Base-by-base conservation (phyloP, 2,888 invertebrate genomes). In the Mythimna impura region DNA sequence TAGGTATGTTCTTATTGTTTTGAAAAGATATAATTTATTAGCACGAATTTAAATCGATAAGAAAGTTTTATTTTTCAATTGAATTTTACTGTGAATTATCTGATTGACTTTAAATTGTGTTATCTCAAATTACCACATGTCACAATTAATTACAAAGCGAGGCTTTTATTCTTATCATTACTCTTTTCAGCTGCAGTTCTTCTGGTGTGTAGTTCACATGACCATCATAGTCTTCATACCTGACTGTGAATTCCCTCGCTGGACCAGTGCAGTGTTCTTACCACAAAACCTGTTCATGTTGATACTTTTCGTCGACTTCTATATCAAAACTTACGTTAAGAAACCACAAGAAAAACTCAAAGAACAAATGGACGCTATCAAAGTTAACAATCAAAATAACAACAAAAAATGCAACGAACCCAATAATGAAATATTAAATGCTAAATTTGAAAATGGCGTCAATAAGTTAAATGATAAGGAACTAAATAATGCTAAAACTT, bases 211-310 rank as follows among this genome's bases (percentile, higher is more conserved):
- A 0, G 71, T 97, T 0, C 97, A 97, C 89, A 97, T 96, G 91
- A 77, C 89, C 0, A 84, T 91, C 17, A 75, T 97, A 52, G 84
- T 96, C 0, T 94, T 97, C 87, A 91, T 89, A 52, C 88, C 96
- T 0, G 94, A 97, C 79, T 98, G 98, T 84, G 94, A 84, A 0
- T 97, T 96, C 85, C 97, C 98, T 2, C 93, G 95, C 14, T 96
- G 97, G 95, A 89, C 92, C 0, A 92, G 96, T 0, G 94, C 96
- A 0, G n/a, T 97, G 0, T 95, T 97, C 62, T 89, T 97, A 0
- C 97, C 97, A 0, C 98, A 98, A 88, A 97, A 97, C 88, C 55
- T 97, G 0, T 97, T 97, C 86, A 97, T 98, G 96, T 92, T 97
- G 0, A 86, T 97, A 5, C 91, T 98, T 3, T 98, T 98, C 87